A percentile compares a stretch with the other conserved stretches of the same genome.
phyloP scores from a whole-genome alignment of 2,888 invertebrate genomes.

The Trichacis sp. region DNA sequence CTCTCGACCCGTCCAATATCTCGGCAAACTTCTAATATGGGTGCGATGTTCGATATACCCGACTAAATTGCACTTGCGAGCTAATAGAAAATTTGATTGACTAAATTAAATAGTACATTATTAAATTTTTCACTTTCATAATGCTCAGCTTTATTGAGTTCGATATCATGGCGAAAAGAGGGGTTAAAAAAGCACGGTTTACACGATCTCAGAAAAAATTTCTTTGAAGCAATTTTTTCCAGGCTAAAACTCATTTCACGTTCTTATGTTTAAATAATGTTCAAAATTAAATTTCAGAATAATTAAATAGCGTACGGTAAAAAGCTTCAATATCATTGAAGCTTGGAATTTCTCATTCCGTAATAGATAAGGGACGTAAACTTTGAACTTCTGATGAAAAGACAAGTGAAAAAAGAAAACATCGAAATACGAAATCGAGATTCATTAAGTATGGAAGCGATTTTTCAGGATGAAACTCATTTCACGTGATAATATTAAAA shows the following conservation, averaged over 20 bases:
- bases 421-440: too few species aligned
- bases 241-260: slow-evolving; percentile 56
- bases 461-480: too few species aligned
- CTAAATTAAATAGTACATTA: slow-evolving; percentile 68
- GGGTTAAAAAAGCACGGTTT: not conserved
- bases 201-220: slow-evolving; percentile 31
- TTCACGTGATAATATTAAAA: too few species aligned
- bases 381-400: too few species aligned
- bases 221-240: slow-evolving; percentile 56
- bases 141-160: slow-evolving; percentile 19
- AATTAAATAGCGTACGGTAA: too few species aligned
- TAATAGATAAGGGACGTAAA: too few species aligned
- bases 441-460: too few species aligned
- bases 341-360: too few species aligned
- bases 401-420: too few species aligned
- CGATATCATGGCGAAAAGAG: slow-evolving; percentile 1
- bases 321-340: too few species aligned
- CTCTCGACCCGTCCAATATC: slow-evolving; percentile 58
- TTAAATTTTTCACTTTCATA: slow-evolving; percentile 60
- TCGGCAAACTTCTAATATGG: slow-evolving; percentile 63
- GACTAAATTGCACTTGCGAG: slow-evolving; percentile 63
- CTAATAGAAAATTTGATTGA: slow-evolving; percentile 69
- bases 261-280: slow-evolving; percentile 14
- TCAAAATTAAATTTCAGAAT: too few species aligned
- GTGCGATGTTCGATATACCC: slow-evolving; percentile 60